phyloP scores from a whole-genome alignment of 2,113 vertebrate species.

The Caranx ignobilis region DNA sequence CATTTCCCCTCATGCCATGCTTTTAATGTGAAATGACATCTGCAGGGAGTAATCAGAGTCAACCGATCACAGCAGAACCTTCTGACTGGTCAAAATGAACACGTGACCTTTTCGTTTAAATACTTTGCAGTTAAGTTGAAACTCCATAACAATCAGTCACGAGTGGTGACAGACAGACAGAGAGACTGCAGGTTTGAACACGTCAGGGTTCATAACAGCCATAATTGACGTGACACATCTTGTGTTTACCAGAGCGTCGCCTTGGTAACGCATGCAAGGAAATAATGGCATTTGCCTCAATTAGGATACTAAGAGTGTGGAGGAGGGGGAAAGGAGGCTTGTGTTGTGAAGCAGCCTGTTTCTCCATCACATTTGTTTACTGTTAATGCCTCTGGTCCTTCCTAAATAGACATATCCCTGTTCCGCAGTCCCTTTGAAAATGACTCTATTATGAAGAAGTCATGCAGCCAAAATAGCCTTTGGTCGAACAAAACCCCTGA shows the following conservation, averaged over 20 bases:
- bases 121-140: no score
- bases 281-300: background rate
- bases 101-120: no score
- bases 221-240: no score
- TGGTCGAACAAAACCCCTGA: slow-evolving; percentile 40
- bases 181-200: no score
- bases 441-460: slow-evolving; percentile 61
- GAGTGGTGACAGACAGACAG: no score
- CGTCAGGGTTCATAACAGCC: no score
- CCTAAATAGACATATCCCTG: slow-evolving; percentile 59
- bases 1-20: background rate
- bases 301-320: background rate
- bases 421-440: slow-evolving; percentile 55
- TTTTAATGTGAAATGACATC: background rate
- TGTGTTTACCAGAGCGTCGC: no score
- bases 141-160: no score
- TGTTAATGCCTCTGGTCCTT: slow-evolving; percentile 55
- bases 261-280: background rate
- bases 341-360: background rate
- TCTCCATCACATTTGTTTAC: slow-evolving; percentile 50
- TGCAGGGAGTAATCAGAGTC: background rate
- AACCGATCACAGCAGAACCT: no score
- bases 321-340: background rate
- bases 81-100: no score
- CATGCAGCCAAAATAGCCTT: slow-evolving; percentile 62